phyloP scores from a whole-genome alignment of 2,888 invertebrate genomes.

The Drosophila percnosoma region DNA sequence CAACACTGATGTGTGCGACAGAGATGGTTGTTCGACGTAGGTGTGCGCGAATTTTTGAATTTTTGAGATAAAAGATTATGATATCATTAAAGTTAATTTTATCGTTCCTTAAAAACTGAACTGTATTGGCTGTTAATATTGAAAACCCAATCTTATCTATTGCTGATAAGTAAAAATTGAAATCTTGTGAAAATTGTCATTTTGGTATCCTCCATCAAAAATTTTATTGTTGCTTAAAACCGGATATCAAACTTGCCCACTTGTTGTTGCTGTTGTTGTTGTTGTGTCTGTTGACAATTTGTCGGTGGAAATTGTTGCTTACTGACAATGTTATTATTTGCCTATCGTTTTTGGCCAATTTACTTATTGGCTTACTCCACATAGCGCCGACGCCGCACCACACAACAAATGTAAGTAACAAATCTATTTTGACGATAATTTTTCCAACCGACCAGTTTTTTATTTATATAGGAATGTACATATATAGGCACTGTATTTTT shows the following conservation, averaged over 20 bases:
- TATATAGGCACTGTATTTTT: slow-evolving; percentile 38
- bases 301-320: slow-evolving; percentile 42
- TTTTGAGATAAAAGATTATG: background rate
- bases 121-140: background rate
- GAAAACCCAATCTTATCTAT: background rate
- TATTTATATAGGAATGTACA: slow-evolving; percentile 42
- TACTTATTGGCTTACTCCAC: slow-evolving; percentile 80
- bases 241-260: slow-evolving; percentile 27
- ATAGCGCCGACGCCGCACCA: slow-evolving; percentile 46
- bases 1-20: background rate
- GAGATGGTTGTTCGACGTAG: background rate
- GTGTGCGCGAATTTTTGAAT: background rate
- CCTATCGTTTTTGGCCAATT: slow-evolving; percentile 64
- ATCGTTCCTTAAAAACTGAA: background rate
- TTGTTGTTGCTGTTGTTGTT: slow-evolving; percentile 4
- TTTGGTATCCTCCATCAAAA: slow-evolving; percentile 15
- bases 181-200: background rate
- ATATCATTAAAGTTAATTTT: background rate
- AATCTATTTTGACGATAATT: slow-evolving; percentile 52
- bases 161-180: background rate
- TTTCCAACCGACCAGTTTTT: slow-evolving; percentile 46
- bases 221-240: slow-evolving; percentile 11
- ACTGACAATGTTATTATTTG: slow-evolving; percentile 32
- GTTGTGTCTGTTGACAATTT: slow-evolving; percentile 35
- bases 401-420: slow-evolving; percentile 33